These are phyloP conservation scores for Platyscelio sp. DNA, from an alignment of 2,888 invertebrate species.

Conservation along the genomic window DNA sequence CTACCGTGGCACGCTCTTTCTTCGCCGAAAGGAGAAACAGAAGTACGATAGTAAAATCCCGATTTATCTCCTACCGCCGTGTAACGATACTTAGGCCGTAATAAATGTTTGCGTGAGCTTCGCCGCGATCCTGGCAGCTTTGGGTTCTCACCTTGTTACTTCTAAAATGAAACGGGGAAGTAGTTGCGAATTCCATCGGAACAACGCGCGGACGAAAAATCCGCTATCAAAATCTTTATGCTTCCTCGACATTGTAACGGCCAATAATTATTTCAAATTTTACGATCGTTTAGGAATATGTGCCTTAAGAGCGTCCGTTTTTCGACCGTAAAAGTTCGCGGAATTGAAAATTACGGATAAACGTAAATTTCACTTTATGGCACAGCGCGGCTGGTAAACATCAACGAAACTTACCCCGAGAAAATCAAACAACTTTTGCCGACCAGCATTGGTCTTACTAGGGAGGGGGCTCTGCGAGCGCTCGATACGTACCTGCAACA, in stretches of 20 bases:
- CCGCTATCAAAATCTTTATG: slow-evolving; percentile 37
- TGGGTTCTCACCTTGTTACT: slow-evolving; percentile 75
- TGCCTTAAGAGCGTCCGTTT: slow-evolving; percentile 1
- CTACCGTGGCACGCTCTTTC: slow-evolving; percentile 54
- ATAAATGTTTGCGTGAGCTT: slow-evolving; percentile 77
- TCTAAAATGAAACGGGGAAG: slow-evolving; percentile 37
- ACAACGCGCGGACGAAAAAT: slow-evolving; percentile 23
- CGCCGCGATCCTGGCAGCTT: slow-evolving; percentile 62
- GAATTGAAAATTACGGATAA: slow-evolving; percentile 34
- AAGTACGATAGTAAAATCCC: slow-evolving; percentile 69
- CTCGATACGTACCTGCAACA: slow-evolving; percentile 57
- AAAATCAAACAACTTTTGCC: background rate
- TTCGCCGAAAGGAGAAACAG: slow-evolving; percentile 68
- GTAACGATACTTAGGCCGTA: slow-evolving; percentile 72
- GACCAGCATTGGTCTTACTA: too few species aligned
- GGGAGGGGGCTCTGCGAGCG: background rate
- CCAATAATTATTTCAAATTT: slow-evolving; percentile 48
- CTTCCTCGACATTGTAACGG: slow-evolving; percentile 36
- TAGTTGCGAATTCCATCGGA: slow-evolving; percentile 20
- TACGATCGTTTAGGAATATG: slow-evolving; percentile 43
- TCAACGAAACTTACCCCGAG: too few species aligned
- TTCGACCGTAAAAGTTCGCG: slow-evolving; percentile 29
- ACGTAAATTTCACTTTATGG: slow-evolving; percentile 30
- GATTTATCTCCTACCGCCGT: slow-evolving; percentile 69
- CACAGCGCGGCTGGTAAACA: background rate